A percentile compares a stretch with the other conserved stretches of the same genome.
Conservation (phyloP, 2,888 invertebrate genomes). For the Troides aeacus region DNA sequence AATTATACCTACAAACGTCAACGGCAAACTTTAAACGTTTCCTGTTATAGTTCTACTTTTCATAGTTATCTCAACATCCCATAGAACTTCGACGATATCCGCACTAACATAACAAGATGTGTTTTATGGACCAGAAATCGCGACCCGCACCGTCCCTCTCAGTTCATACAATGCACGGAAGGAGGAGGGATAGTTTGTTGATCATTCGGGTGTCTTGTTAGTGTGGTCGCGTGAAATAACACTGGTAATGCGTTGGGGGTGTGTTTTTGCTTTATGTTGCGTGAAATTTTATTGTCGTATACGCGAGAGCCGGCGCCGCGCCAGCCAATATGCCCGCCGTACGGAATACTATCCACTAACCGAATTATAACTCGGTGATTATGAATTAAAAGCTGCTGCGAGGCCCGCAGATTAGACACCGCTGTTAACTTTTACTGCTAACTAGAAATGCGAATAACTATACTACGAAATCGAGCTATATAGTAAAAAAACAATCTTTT, state of each 20-base stretch:
- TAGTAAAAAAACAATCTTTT: background rate
- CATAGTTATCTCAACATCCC: slow-evolving; percentile 65
- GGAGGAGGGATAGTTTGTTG: slow-evolving; percentile 32
- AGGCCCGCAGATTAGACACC: slow-evolving; percentile 11
- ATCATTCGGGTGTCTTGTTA: slow-evolving; percentile 45
- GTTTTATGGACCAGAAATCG: slow-evolving; percentile 53
- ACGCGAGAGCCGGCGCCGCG: slow-evolving; percentile 49
- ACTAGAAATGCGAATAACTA: slow-evolving; percentile 4
- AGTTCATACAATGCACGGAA: slow-evolving; percentile 27
- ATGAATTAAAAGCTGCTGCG: slow-evolving; percentile 23
- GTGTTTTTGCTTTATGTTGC: slow-evolving; percentile 80
- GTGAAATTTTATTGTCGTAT: slow-evolving; percentile 77
- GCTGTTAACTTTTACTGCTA: slow-evolving; percentile 24
- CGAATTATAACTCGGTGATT: slow-evolving; percentile 31
- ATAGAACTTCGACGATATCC: slow-evolving; percentile 68
- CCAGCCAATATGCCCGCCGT: slow-evolving; percentile 33
- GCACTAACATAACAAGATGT: slow-evolving; percentile 69
- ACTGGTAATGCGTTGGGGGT: slow-evolving; percentile 70
- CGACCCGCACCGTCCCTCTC: slow-evolving; percentile 40
- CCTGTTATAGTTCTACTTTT: slow-evolving; percentile 65
- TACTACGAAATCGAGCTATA: background rate
- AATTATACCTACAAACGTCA: background rate
- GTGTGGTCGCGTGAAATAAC: slow-evolving; percentile 56
- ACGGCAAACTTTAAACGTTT: slow-evolving; percentile 38
- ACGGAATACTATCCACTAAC: slow-evolving; percentile 33